Percentiles rank a stretch among this genome's conserved stretches.
These are phyloP conservation scores for Tribolium castaneum DNA, from an alignment of 1,140 invertebrate species.

Conservation along the genomic window DNA sequence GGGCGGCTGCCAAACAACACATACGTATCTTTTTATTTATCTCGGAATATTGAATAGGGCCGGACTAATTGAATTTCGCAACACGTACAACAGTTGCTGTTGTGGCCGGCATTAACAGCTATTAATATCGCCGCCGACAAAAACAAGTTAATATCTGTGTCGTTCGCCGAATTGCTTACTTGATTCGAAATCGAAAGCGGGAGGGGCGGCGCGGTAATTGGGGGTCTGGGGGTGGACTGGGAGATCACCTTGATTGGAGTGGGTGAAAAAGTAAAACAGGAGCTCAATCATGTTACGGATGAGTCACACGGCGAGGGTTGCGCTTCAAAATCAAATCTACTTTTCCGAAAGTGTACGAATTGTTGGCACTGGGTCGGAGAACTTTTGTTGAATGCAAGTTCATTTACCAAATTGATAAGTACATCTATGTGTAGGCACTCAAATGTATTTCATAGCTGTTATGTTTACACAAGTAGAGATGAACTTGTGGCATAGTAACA, in stretches of 20 bases:
- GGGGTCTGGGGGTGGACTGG: not conserved
- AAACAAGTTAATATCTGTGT: conserved; percentile 23
- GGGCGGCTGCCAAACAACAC: conserved; percentile 22
- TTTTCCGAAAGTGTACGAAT: not conserved
- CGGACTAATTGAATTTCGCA: conserved; percentile 40
- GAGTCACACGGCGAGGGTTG: not conserved
- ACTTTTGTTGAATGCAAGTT: too few species aligned
- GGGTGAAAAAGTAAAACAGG: not conserved
- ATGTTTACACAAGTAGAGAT: too few species aligned
- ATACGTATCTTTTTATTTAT: conserved; percentile 37
- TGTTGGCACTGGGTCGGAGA: too few species aligned
- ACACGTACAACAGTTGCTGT: conserved; percentile 30
- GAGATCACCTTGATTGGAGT: not conserved
- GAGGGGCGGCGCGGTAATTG: not conserved
- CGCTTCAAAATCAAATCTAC: not conserved
- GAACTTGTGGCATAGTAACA: too few species aligned
- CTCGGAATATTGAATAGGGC: conserved; percentile 38
- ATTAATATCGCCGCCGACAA: conserved; percentile 31
- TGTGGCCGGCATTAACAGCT: conserved; percentile 28
- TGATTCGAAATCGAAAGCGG: not conserved
- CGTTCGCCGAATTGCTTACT: not conserved
- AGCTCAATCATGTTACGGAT: not conserved
- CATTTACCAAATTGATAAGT: too few species aligned
- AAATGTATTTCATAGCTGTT: too few species aligned
- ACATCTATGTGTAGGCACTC: too few species aligned